Conservation (phyloP, 2,888 invertebrate species). For the Orthosia incerta region DNA sequence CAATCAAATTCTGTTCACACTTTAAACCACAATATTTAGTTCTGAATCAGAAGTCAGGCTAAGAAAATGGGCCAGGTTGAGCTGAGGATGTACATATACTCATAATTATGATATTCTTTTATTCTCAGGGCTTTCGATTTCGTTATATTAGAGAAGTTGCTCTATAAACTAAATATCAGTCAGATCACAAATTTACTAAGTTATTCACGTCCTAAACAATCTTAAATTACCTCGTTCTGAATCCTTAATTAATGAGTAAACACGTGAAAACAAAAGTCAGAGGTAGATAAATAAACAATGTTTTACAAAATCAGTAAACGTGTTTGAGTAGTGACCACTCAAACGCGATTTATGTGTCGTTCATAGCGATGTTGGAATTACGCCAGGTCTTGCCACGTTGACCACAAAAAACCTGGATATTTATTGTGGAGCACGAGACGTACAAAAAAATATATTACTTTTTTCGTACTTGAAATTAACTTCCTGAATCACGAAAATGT, state of each 20-base stretch:
- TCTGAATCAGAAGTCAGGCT: not conserved
- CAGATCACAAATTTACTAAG: too few species aligned
- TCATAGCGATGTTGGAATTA: conserved; percentile 72
- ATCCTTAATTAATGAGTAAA: conserved; percentile 24
- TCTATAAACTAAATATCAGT: too few species aligned
- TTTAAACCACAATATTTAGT: not conserved
- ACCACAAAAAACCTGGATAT: conserved; percentile 62
- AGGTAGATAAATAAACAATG: conserved; percentile 59
- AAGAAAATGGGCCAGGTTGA: not conserved
- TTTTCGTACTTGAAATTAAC: conserved; percentile 27
- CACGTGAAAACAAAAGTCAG: conserved; percentile 25
- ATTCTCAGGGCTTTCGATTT: too few species aligned
- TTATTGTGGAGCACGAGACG: conserved; percentile 60
- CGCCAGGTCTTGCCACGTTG: conserved; percentile 74
- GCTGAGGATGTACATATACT: too few species aligned
- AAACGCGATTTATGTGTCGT: conserved; percentile 69
- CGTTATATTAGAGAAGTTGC: too few species aligned
- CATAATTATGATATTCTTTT: too few species aligned
- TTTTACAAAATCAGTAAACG: conserved; percentile 66
- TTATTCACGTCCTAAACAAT: not conserved
- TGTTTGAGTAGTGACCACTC: conserved; percentile 54
- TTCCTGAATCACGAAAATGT: conserved; percentile 38
- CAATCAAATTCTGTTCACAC: conserved; percentile 9
- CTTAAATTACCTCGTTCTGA: not conserved
- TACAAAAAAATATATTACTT: conserved; percentile 33